phyloP scores from a whole-genome alignment of 2,888 invertebrate species.

The Latrodectus elegans region DNA sequence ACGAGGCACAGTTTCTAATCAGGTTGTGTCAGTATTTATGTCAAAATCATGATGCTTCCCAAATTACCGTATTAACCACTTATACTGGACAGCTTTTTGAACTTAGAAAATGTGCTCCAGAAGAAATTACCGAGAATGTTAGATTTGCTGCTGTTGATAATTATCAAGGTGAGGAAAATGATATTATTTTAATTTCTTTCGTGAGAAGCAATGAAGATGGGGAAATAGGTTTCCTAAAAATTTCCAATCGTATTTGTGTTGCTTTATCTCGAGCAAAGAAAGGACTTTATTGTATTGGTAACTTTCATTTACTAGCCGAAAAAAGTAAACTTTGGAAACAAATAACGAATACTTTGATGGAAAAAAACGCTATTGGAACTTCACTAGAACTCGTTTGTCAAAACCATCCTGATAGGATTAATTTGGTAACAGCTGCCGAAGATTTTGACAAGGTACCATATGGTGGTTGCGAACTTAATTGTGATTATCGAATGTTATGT shows the following conservation, averaged over 20 bases:
- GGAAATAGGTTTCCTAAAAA: constrained; percentile 73
- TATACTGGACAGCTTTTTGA: constrained; percentile 73
- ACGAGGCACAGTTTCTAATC: constrained; percentile 72
- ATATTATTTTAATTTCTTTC: constrained; percentile 72
- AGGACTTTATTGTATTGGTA: constrained; percentile 70
- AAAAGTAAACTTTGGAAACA: constrained; percentile 60
- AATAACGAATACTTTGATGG: constrained; percentile 24
- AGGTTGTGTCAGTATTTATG: constrained; percentile 71
- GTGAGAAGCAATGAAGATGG: constrained; percentile 72
- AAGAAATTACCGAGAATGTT: background rate
- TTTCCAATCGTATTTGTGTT: constrained; percentile 73
- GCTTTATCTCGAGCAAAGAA: constrained; percentile 70
- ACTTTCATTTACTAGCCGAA: constrained; percentile 56
- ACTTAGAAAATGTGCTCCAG: constrained; percentile 52
- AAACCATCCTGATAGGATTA: constrained; percentile 51
- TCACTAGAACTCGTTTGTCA: constrained; percentile 54
- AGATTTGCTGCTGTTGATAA: constrained; percentile 71
- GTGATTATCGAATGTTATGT: constrained; percentile 73
- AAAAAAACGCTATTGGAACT: constrained; percentile 32
- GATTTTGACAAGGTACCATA: constrained; percentile 57
- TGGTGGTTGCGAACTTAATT: constrained; percentile 73
- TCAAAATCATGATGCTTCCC: constrained; percentile 72
- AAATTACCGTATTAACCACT: constrained; percentile 74
- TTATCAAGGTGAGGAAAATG: constrained; percentile 73
- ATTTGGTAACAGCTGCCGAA: constrained; percentile 20